Conservation (phyloP, 2,797 vertebrate genomes). For the Menidia menidia region DNA sequence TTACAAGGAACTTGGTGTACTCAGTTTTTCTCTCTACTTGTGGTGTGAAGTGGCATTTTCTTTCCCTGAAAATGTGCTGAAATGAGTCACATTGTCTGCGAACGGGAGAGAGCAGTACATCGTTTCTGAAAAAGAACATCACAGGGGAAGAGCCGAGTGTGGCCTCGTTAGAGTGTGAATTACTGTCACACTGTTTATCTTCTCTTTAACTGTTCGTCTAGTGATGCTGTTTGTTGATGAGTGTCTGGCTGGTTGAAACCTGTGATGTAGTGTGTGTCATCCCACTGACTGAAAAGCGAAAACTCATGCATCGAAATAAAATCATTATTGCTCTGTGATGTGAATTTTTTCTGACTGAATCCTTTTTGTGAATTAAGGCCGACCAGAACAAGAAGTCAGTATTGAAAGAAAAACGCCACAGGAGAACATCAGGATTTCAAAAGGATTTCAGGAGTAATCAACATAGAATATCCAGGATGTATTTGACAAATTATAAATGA, state of each 20-base stretch:
- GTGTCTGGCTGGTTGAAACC: constrained; percentile 89
- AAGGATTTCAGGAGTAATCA: no score
- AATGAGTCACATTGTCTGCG: constrained; percentile 74
- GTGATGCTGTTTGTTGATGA: constrained; percentile 88
- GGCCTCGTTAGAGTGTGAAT: constrained; percentile 75
- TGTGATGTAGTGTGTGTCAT: constrained; percentile 88
- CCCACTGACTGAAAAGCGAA: constrained; percentile 90
- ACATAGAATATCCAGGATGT: no score
- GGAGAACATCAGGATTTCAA: no score
- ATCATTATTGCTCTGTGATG: constrained; percentile 81
- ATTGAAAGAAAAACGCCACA: background rate
- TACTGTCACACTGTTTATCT: constrained; percentile 77
- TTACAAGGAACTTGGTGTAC: constrained; percentile 66
- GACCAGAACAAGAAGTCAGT: background rate
- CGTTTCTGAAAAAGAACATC: constrained; percentile 63
- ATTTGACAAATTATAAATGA: no score
- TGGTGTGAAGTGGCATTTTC: constrained; percentile 59
- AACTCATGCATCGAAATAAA: constrained; percentile 91
- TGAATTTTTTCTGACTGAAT: constrained; percentile 9
- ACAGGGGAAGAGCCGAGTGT: constrained; percentile 70
- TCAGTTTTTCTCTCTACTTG: constrained; percentile 64
- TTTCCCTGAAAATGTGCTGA: constrained; percentile 70
- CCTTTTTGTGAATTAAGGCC: background rate
- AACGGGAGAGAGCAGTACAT: constrained; percentile 52
- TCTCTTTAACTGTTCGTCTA: constrained; percentile 81